Evolutionary conservation across 2,888 invertebrate species (phyloP).

Genomic region (Itoplectis maculator): DNA sequence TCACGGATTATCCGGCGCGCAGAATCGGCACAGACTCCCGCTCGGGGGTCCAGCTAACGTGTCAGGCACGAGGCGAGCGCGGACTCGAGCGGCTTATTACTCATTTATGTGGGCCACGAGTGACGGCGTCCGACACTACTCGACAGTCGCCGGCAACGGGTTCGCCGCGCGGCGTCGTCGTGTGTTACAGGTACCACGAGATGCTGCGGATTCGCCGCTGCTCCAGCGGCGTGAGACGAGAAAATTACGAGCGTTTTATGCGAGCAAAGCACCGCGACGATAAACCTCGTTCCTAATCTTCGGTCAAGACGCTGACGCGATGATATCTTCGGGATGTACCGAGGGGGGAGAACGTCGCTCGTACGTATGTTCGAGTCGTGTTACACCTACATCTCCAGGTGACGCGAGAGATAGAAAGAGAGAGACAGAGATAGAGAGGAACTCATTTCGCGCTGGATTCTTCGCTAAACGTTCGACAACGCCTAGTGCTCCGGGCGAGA

Average conservation of each 20-base stretch:
- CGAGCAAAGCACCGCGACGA: constrained; percentile 63
- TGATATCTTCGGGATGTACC: too few species aligned
- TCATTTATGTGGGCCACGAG: constrained; percentile 75
- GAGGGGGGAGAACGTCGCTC: too few species aligned
- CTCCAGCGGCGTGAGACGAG: constrained; percentile 61
- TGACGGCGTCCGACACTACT: constrained; percentile 69
- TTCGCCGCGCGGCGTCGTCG: too few species aligned
- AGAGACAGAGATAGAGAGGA: too few species aligned
- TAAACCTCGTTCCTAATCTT: constrained; percentile 67
- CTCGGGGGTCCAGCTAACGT: constrained; percentile 19
- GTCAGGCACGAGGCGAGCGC: not conserved
- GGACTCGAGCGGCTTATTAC: constrained; percentile 57
- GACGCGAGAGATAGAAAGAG: too few species aligned
- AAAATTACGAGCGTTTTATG: constrained; percentile 60
- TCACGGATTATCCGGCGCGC: not conserved
- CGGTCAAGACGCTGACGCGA: constrained; percentile 36
- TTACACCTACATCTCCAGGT: constrained; percentile 16
- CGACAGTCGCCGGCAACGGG: constrained; percentile 57
- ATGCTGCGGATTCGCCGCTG: too few species aligned
- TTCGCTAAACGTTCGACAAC: constrained; percentile 25
- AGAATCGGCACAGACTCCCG: not conserved
- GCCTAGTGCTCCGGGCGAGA: not conserved
- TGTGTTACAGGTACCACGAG: too few species aligned
- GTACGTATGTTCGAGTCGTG: constrained; percentile 1
- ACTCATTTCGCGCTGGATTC: constrained; percentile 20